phyloP scores from a whole-genome alignment of 2,113 vertebrate genomes.

The Microtus pennsylvanicus region DNA sequence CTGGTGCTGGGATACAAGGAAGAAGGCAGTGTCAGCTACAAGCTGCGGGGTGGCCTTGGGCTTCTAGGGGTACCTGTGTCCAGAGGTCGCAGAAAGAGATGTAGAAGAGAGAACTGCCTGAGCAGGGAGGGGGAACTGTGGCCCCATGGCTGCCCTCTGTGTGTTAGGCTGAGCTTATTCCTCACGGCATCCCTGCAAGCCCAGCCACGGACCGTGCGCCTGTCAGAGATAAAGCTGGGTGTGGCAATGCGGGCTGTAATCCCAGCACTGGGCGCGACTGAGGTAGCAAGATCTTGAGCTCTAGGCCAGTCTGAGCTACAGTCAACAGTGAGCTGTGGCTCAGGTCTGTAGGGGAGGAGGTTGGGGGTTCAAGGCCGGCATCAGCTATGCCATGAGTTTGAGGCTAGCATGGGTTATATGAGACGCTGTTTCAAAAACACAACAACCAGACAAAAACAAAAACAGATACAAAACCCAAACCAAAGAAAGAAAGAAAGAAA shows the following conservation, averaged over 20 bases:
- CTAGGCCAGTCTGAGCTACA: neutral
- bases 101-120: neutral
- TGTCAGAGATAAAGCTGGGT: neutral
- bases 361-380: neutral
- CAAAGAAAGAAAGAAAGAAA: neutral
- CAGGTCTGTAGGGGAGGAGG: neutral
- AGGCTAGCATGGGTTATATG: neutral
- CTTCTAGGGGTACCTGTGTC: neutral
- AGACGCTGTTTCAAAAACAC: neutral
- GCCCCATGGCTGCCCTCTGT: fast-evolving
- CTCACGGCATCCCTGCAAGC: neutral
- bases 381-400: neutral
- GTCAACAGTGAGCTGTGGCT: neutral
- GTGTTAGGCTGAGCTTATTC: fast-evolving
- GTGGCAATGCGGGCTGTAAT: neutral
- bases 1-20: too few species aligned
- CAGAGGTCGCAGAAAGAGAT: neutral
- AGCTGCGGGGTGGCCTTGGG: neutral
- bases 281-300: neutral
- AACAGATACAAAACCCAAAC: neutral
- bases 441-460: neutral
- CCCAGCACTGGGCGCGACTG: neutral
- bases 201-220: neutral
- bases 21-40: neutral
- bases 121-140: neutral